Percentiles rank a stretch among this genome's conserved stretches.
phyloP scores from a whole-genome alignment of 2,113 vertebrate genomes.

The Chascanopsetta lugubris region DNA sequence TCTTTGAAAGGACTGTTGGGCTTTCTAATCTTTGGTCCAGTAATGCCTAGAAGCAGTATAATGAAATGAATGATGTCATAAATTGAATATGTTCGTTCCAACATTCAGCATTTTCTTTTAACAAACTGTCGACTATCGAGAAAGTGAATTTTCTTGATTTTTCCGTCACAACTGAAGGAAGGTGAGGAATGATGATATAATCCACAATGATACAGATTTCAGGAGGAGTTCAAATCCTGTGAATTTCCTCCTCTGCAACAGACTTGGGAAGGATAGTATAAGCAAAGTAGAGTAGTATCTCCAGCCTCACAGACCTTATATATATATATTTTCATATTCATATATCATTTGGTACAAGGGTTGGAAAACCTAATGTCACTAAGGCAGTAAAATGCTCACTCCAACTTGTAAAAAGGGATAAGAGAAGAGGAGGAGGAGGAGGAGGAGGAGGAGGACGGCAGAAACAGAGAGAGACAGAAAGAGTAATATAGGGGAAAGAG shows the following conservation, averaged over 20 bases:
- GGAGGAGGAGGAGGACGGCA: conserved; percentile 32
- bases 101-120: too few relatives aligned
- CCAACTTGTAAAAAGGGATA: conserved; percentile 24
- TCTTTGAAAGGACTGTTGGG: too few relatives aligned
- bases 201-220: conserved; percentile 9
- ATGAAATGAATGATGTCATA: neutral
- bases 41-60: too few relatives aligned
- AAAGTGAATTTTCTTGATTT: neutral
- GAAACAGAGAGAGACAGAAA: conserved; percentile 29
- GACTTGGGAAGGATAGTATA: conserved; percentile 38
- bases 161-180: conserved; percentile 1
- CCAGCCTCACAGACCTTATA: neutral
- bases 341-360: conserved; percentile 36
- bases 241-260: conserved; percentile 11
- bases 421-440: conserved; percentile 38
- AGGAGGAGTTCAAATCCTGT: conserved; percentile 16
- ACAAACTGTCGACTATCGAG: neutral
- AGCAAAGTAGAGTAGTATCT: conserved; percentile 20
- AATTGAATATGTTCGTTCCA: too few relatives aligned
- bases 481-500: conserved; percentile 13
- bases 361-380: conserved; percentile 43
- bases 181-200: neutral
- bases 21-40: too few relatives aligned
- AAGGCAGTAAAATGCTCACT: conserved; percentile 45
- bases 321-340: conserved; percentile 5